These are phyloP conservation scores for Pangasius sanitwongsei DNA, from an alignment of 2,797 vertebrate genomes.

Conservation along the genomic window DNA sequence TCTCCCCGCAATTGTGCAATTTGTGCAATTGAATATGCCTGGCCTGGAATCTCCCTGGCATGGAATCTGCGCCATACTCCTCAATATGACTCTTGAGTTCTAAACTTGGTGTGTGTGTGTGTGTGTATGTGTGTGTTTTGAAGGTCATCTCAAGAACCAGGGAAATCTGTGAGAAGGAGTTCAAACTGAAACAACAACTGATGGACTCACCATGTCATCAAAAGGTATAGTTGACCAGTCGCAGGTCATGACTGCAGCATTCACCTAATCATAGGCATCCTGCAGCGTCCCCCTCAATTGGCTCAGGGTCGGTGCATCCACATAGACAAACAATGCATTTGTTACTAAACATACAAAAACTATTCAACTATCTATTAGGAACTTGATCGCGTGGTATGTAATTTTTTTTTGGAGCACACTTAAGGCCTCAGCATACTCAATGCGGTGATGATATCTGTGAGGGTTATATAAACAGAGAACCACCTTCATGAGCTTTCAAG, in stretches of 20 bases:
- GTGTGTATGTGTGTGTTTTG: constrained; percentile 34
- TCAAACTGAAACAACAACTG: constrained; percentile 88
- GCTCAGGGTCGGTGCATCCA: background rate
- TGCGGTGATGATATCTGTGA: background rate
- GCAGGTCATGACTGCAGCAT: background rate
- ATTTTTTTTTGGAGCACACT: background rate
- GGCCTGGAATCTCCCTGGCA: background rate
- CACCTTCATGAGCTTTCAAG: background rate
- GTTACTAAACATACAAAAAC: background rate
- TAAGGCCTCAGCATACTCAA: background rate
- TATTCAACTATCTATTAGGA: background rate
- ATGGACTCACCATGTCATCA: constrained; percentile 90
- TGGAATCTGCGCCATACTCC: background rate
- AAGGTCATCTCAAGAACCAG: constrained; percentile 93
- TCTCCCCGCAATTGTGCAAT: background rate
- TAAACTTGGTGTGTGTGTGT: background rate
- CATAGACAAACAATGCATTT: background rate
- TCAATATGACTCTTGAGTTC: too few species aligned
- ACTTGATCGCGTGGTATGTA: background rate
- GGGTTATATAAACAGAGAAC: background rate
- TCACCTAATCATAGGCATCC: constrained; percentile 20
- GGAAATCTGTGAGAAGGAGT: constrained; percentile 89
- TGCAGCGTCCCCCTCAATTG: constrained; percentile 6
- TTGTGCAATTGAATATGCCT: background rate
- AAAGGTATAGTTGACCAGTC: constrained; percentile 80